These are phyloP conservation scores for Philopotamus ludificatus DNA, from an alignment of 1,140 invertebrate genomes.

Conservation along the genomic window DNA sequence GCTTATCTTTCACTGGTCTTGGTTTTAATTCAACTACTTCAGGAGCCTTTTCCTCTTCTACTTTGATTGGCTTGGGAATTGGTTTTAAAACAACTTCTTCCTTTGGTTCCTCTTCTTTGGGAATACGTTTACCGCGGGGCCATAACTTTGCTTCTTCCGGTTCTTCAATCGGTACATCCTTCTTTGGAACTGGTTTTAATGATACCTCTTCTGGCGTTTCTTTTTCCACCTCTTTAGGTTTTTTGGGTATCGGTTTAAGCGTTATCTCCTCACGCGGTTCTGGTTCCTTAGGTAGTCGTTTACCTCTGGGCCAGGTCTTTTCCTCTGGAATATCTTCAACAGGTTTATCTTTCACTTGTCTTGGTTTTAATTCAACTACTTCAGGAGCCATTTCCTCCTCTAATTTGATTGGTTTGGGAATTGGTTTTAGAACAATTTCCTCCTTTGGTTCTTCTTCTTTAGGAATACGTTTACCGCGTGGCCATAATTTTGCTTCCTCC, in stretches of 20 bases:
- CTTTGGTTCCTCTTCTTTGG: slow-evolving; percentile 48
- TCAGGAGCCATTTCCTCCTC: slow-evolving; percentile 43
- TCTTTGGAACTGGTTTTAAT: slow-evolving; percentile 46
- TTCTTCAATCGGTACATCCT: slow-evolving; percentile 41
- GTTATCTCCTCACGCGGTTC: slow-evolving; percentile 44
- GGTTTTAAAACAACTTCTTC: slow-evolving; percentile 53
- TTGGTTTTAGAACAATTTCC: slow-evolving; percentile 48
- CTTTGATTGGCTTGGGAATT: slow-evolving; percentile 47
- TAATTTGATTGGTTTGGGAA: slow-evolving; percentile 44
- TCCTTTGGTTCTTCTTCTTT: slow-evolving; percentile 46
- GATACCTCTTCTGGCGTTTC: slow-evolving; percentile 45
- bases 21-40: slow-evolving; percentile 47
- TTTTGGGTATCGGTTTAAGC: slow-evolving; percentile 37
- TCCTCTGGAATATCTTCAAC: slow-evolving; percentile 45
- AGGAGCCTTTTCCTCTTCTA: slow-evolving; percentile 43
- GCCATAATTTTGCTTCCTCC: slow-evolving; percentile 46
- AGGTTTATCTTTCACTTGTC: slow-evolving; percentile 30
- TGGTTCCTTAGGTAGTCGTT: slow-evolving; percentile 48
- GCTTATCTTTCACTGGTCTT: slow-evolving; percentile 46
- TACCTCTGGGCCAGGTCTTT: slow-evolving; percentile 50
- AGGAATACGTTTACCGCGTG: slow-evolving; percentile 47
- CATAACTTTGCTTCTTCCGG: slow-evolving; percentile 44
- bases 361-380: slow-evolving; percentile 30
- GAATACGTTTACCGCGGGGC: slow-evolving; percentile 49
- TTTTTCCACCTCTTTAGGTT: slow-evolving; percentile 45